Percentiles rank a stretch among this genome's conserved stretches.
These are phyloP conservation scores for Onchidella celtica DNA, from an alignment of 2,888 invertebrate genomes.

Conservation along the genomic window DNA sequence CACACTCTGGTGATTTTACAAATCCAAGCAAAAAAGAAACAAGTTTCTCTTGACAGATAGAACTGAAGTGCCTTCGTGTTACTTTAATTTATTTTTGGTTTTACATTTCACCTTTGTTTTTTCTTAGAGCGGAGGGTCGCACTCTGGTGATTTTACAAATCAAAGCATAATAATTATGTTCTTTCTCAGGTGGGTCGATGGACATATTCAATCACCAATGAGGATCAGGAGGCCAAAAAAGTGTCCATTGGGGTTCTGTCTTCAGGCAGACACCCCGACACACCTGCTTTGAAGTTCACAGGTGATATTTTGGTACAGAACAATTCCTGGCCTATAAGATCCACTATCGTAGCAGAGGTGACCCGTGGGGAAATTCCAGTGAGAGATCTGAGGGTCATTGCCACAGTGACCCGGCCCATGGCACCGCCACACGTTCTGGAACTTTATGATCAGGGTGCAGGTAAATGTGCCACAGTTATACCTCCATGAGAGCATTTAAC, in stretches of 20 bases:
- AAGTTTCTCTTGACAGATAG: too few relatives aligned
- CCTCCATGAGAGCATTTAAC: background rate
- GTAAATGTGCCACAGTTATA: too few relatives aligned
- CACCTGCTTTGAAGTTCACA: slow-evolving; percentile 33
- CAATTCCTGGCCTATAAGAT: slow-evolving; percentile 41
- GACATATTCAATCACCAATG: slow-evolving; percentile 46
- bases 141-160: too few relatives aligned
- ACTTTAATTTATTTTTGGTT: too few relatives aligned
- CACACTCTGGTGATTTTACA: too few relatives aligned
- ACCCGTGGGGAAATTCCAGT: slow-evolving; percentile 59
- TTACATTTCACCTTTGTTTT: too few relatives aligned
- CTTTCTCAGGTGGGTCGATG: slow-evolving; percentile 51
- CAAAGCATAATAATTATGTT: too few relatives aligned
- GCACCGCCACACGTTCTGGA: slow-evolving; percentile 36
- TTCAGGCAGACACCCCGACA: slow-evolving; percentile 18
- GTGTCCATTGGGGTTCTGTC: slow-evolving; percentile 52
- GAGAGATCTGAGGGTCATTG: slow-evolving; percentile 62
- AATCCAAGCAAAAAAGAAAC: too few relatives aligned
- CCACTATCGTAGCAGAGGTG: slow-evolving; percentile 61
- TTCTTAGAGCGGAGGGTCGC: too few relatives aligned
- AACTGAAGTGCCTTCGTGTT: too few relatives aligned
- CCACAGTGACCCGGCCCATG: slow-evolving; percentile 56
- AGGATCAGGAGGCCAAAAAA: background rate
- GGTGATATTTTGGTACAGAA: slow-evolving; percentile 44
- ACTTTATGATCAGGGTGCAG: slow-evolving; percentile 66